These are phyloP conservation scores for Cheilosia urbana DNA, from an alignment of 2,888 invertebrate genomes.

Conservation along the genomic window DNA sequence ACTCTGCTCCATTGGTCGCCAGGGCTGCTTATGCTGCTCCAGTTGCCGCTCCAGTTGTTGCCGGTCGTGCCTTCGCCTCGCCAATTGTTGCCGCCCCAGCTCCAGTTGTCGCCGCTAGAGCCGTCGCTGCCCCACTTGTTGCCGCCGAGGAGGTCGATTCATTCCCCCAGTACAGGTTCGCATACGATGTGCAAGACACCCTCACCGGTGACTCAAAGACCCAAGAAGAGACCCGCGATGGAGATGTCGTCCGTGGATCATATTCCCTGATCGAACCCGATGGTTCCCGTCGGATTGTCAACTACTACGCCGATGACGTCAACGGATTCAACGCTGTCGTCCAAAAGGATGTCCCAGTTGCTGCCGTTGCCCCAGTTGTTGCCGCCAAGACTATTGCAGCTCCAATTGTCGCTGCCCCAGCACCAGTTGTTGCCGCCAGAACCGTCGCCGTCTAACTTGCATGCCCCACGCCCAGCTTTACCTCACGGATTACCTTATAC, in stretches of 20 bases:
- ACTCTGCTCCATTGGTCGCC: constrained; percentile 78
- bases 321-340: constrained; percentile 85
- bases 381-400: constrained; percentile 81
- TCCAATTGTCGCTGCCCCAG: constrained; percentile 78
- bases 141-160: constrained; percentile 83
- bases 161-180: constrained; percentile 84
- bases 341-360: constrained; percentile 83
- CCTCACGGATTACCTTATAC: constrained; percentile 48
- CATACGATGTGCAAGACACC: constrained; percentile 84
- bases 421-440: constrained; percentile 76
- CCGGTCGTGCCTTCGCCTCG: constrained; percentile 75
- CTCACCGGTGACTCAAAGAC: constrained; percentile 85
- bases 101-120: constrained; percentile 80
- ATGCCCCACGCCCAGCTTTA: constrained; percentile 36
- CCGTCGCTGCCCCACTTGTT: constrained; percentile 79
- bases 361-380: constrained; percentile 83
- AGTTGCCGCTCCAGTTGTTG: constrained; percentile 77
- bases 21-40: constrained; percentile 79
- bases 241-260: constrained; percentile 84
- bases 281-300: constrained; percentile 84
- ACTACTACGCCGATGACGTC: constrained; percentile 84
- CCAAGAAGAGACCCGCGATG: constrained; percentile 84
- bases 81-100: constrained; percentile 80
- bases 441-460: constrained; percentile 62
- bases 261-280: constrained; percentile 85